Percentiles rank a stretch among this genome's conserved stretches.
These are phyloP conservation scores for Thysanoteuthis rhombus DNA, from an alignment of 2,888 invertebrate genomes.

Conservation along the genomic window DNA sequence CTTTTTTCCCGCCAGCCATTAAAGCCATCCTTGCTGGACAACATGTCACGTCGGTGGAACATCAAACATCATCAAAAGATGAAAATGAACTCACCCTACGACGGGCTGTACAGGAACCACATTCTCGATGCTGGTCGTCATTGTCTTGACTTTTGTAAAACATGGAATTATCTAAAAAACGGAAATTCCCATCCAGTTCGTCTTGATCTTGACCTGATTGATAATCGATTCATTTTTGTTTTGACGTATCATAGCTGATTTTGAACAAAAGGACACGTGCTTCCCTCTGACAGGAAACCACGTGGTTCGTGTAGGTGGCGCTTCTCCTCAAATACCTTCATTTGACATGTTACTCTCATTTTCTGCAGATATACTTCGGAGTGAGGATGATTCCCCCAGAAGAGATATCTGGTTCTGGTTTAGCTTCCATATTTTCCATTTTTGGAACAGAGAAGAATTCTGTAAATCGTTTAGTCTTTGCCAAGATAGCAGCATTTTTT, in stretches of 20 bases:
- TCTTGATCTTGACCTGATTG: background rate
- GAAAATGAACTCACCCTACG: background rate
- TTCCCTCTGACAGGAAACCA: constrained; percentile 15
- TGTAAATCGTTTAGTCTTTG: too few relatives aligned
- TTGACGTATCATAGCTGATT: background rate
- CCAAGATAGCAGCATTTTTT: too few relatives aligned
- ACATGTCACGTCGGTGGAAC: background rate
- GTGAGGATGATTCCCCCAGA: background rate
- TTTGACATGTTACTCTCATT: background rate
- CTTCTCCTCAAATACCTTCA: background rate
- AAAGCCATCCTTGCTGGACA: constrained; percentile 26
- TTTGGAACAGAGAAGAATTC: too few relatives aligned
- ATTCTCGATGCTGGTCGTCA: background rate
- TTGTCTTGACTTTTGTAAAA: background rate
- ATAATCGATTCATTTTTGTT: background rate
- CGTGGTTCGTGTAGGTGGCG: background rate
- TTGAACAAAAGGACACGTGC: background rate
- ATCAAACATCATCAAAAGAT: background rate
- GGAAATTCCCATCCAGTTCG: background rate
- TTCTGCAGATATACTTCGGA: constrained; percentile 19
- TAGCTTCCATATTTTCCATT: too few relatives aligned
- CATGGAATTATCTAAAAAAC: background rate
- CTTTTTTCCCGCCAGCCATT: background rate
- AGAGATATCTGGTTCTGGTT: background rate
- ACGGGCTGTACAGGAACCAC: too few relatives aligned